Base-by-base conservation (phyloP, 2,888 invertebrate genomes). In the Zele albiditarsus region DNA sequence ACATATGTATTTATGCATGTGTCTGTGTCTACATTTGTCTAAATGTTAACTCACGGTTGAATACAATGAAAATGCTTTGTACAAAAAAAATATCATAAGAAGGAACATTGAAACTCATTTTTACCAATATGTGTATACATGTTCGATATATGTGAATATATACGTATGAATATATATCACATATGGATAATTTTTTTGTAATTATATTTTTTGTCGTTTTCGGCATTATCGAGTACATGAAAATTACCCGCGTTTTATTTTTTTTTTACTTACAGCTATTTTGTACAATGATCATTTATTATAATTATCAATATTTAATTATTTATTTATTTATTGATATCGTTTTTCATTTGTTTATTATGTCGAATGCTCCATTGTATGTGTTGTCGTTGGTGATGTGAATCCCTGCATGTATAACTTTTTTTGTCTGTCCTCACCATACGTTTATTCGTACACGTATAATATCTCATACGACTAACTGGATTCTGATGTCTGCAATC, bases 401-500 rank as follows among this genome's bases (percentile, higher is more conserved):
- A 53, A 60, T 66, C 38, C 65, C 28, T 71, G 71, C 46, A 76
- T 80, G 83, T 83, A 79, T 83, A 83, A 81, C 75, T 83, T 84
- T 85, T 82, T 82, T 78, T 83, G 82, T 83, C 75, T 81, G 80
- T 83, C 80, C 79, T 80, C 78, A 81, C 83, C 82, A 82, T 83
- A 81, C 80, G 80, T 81, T 81, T 82, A 83, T 82, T 77, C 20
- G 79, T 80, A 49, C 63, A 82, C 82, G 82, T 84, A 85, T 83
- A 79, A 83, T 77, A 82, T 81, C 78, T 80, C 81, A 84, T 83
- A 85, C 82, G 84, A 85, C 84, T 86, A 86, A 86, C 84, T 84
- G 84, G 82, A 80, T 79, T 82, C 82, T 82, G 83, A 84, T 73
- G 85, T 84, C 86, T 86, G 86, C 80, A 86, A 86, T 81, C 86